Conservation (phyloP, 1,140 invertebrate species). For the Rhysida immarginata region DNA sequence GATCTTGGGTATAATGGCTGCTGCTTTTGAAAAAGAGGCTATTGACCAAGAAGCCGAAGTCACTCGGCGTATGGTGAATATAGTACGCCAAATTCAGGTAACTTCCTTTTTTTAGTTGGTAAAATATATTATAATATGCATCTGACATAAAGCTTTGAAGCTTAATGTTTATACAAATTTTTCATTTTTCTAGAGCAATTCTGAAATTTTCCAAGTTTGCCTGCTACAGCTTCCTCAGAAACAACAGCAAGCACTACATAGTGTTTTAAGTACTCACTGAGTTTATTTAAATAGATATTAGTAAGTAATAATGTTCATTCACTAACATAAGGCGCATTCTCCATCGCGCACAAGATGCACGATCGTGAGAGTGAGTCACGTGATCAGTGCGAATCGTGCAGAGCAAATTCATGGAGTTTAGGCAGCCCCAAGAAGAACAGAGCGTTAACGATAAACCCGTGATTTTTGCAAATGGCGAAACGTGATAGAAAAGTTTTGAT, state of each 20-base stretch:
- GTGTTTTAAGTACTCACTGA: slow-evolving; percentile 34
- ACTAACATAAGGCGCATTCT: too few species aligned
- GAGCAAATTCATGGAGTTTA: too few species aligned
- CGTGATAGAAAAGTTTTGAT: too few species aligned
- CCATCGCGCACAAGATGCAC: too few species aligned
- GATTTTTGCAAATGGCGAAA: too few species aligned
- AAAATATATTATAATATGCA: not conserved
- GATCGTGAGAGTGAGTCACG: too few species aligned
- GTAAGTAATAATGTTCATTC: too few species aligned
- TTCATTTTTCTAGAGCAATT: slow-evolving; percentile 43
- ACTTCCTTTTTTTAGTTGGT: slow-evolving; percentile 1
- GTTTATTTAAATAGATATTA: too few species aligned
- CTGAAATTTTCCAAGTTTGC: slow-evolving; percentile 66
- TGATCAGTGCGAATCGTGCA: too few species aligned
- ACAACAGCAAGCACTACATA: slow-evolving; percentile 62
- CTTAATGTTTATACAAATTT: not conserved
- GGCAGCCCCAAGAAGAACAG: too few species aligned
- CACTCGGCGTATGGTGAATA: slow-evolving; percentile 47
- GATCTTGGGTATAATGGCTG: slow-evolving; percentile 74
- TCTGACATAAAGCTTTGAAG: not conserved
- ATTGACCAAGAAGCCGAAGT: slow-evolving; percentile 49
- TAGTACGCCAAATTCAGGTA: slow-evolving; percentile 62
- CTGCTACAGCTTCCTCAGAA: slow-evolving; percentile 53
- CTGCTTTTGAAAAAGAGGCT: slow-evolving; percentile 67
- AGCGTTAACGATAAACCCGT: too few species aligned